Evolutionary conservation across 2,113 vertebrate genomes (phyloP), one percentile per base, ranked within the genome.

Genomic region (Euleptes europaea): DNA sequence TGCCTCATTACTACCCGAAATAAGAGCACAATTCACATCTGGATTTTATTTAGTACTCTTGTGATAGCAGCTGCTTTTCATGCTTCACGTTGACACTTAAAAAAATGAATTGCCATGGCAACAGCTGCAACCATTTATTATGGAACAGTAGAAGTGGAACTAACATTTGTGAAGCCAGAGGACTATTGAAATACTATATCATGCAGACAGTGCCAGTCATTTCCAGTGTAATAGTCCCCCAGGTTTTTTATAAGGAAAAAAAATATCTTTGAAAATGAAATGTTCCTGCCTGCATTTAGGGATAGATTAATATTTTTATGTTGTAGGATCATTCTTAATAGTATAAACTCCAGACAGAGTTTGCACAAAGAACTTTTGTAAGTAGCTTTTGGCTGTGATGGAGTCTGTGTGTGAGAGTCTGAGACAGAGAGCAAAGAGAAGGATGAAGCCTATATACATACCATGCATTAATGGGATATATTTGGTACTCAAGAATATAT

Each of bases 71-170:
- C 94, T 95, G 93, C 73, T 83, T 92, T 94, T 93, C 89, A 93
- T 93, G 88, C 91, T 93, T 93, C 89, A 82, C 87, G 88, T 93
- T 81, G 90, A 92, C 92, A 91, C 86, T 94, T 87, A 5, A 88
- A 96, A 95, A 95, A 72, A 94, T 92, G 90, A 94, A 94, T 95
- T 84, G 0, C 92, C 92, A 94, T 96, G 84, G 92, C 93, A 97
- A 96, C 96, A 93, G 89, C 89, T 92, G 91, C 90, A 95, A 92
- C 91, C 93, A 90, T 94, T 96, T 93, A 95, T 95, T 93, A 94
- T 74, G 85, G 90, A 92, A 93, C 92, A 73, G 85, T 73, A 85
- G 92, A 92, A 89, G 92, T 89, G 92, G 91, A 85, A 90, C 91
- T 93, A 95, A 91, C 95, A 95, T 94, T 88, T 93, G 89, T 88